Conservation (phyloP, 2,888 invertebrate genomes). For the Meta bourneti region DNA sequence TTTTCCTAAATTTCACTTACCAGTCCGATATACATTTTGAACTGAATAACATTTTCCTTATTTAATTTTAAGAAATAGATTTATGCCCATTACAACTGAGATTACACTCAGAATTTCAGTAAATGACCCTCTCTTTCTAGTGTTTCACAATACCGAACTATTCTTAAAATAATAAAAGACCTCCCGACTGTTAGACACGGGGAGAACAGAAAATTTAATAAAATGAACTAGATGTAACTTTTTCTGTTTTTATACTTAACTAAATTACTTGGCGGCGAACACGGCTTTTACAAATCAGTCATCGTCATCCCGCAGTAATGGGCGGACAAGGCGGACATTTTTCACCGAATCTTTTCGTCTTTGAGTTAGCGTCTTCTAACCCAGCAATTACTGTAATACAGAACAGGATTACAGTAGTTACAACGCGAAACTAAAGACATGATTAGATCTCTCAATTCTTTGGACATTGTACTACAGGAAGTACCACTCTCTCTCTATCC, state of each 20-base stretch:
- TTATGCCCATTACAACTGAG: too few species aligned
- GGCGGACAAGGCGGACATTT: constrained; percentile 61
- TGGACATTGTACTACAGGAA: not conserved
- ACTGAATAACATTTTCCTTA: too few species aligned
- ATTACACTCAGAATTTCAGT: too few species aligned
- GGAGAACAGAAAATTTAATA: too few species aligned
- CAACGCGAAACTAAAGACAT: constrained; percentile 30
- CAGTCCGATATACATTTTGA: too few species aligned
- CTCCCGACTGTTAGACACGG: too few species aligned
- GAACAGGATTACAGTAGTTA: constrained; percentile 23
- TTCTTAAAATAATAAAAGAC: too few species aligned
- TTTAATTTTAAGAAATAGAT: too few species aligned
- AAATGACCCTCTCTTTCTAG: too few species aligned
- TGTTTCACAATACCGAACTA: too few species aligned
- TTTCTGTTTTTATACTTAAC: constrained; percentile 3
- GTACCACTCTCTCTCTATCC: not conserved
- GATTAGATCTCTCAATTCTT: constrained; percentile 24
- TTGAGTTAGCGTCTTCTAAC: not conserved
- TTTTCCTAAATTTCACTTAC: too few species aligned
- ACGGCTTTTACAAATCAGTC: constrained; percentile 48
- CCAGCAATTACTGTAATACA: constrained; percentile 45
- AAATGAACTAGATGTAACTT: too few species aligned
- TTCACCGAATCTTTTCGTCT: constrained; percentile 55
- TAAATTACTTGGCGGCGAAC: constrained; percentile 45
- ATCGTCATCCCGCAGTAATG: constrained; percentile 47